A percentile compares a stretch with the other conserved stretches of the same genome.
These are phyloP conservation scores for Sesamia nonagrioides DNA, from an alignment of 1,140 invertebrate species.

Conservation along the genomic window DNA sequence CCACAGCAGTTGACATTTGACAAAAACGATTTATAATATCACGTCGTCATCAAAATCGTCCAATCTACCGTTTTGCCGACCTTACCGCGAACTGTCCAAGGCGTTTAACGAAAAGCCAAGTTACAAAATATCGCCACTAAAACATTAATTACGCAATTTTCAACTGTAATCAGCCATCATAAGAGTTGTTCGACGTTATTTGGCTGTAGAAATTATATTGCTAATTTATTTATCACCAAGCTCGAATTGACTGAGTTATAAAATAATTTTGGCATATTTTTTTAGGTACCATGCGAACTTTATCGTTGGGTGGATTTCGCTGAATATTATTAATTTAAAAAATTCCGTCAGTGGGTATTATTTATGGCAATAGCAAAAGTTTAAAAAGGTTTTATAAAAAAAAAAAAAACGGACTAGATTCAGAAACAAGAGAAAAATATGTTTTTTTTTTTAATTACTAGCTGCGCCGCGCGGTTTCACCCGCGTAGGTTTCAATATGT, in stretches of 20 bases:
- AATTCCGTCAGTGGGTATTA: background rate
- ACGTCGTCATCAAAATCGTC: constrained; percentile 79
- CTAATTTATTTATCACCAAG: constrained; percentile 79
- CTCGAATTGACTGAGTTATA: constrained; percentile 81
- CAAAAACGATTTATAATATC: constrained; percentile 83
- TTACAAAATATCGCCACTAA: background rate
- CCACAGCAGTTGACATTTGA: constrained; percentile 86
- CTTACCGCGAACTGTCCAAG: constrained; percentile 85
- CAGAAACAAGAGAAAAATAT: no score
- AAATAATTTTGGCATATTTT: constrained; percentile 71
- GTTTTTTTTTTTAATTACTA: background rate
- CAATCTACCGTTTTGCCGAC: constrained; percentile 83
- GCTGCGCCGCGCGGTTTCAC: no score
- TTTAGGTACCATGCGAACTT: constrained; percentile 67
- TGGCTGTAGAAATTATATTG: constrained; percentile 47
- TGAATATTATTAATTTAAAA: constrained; percentile 24
- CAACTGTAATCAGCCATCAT: constrained; percentile 4
- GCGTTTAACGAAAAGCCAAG: constrained; percentile 69
- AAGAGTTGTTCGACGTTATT: background rate
- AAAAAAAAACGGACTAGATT: no score
- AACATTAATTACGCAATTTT: constrained; percentile 39
- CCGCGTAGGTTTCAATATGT: no score
- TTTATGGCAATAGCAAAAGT: background rate
- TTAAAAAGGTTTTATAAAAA: background rate
- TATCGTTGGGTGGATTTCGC: constrained; percentile 64